Evolutionary conservation across 2,797 vertebrate genomes (phyloP), one percentile per base, ranked within the genome.

Genomic region (Oryzias dopingdopingensis): DNA sequence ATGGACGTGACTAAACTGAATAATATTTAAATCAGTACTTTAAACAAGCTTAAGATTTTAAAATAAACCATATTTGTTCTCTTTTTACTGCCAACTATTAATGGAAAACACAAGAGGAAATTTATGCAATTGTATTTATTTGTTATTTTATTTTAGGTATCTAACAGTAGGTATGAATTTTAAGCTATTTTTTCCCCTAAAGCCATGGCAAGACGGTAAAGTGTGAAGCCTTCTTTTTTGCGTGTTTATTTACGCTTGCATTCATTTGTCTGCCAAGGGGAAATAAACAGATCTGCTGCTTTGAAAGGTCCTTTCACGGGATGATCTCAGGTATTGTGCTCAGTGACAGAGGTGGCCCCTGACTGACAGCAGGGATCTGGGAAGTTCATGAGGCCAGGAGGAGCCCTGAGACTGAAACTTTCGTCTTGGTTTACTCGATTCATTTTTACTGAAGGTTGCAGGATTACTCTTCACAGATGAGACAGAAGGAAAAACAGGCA

Each of bases 351-450:
- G 42, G 23, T 57, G 58, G 61, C 6, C 49, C 18, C 13, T 86
- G 87, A 88, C 70, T 89, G 87, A 87, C 85, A 85, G 80, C 77
- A 42, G 76, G 83, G 84, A 83, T 84, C 76, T 66, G 67, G 81
- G 72, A 62, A 75, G 74, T 61, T 52, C 62, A 68, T 45, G 56
- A 68, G 77, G 57, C 80, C 70, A 68, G 50, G 61, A 79, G 80
- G 57, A 76, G 70, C 67, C 70, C 54, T 4, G 32, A 41, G 68
- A 64, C 71, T 42, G 10, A 65, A 59, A 76, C 70, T 82, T 68
- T 62, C 62, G 56, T 54, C 72, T 76, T 52, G 13, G 59, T 69
- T 64, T 40, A 22, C 23, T 44, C 3, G 32, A 37, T 37, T 37
- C 42, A 44, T 52, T 62, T 62, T 52, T n/a, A 42, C 59, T 37